Evolutionary conservation across 2,113 vertebrate genomes (phyloP), one percentile per base, ranked within the genome.

Genomic region (Otolemur garnettii): DNA sequence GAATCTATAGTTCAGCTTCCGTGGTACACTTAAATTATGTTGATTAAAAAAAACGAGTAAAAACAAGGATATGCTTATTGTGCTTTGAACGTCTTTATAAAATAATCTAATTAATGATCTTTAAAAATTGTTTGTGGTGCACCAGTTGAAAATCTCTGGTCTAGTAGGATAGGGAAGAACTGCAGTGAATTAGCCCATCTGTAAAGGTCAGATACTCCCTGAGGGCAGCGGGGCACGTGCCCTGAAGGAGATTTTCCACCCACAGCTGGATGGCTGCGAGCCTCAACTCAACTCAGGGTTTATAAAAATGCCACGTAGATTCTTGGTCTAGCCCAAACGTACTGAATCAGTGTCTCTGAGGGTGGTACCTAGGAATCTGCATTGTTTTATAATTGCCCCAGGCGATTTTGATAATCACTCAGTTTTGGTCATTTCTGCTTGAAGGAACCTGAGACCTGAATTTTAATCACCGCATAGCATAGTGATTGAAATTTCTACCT

Each of bases 401-500:
- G 74, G 26, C 45, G 78, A 38, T 66, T 71, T 72, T 77, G 28
- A 59, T 55, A 21, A 17, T 50, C 64, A 35, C n/a, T 83, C 79
- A 8, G 53, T 22, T 96, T 72, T 94, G 83, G 8, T 93, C 4
- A 1, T 80, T 92, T 94, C 71, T 94, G 71, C 82, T 33, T 7
- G 21, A 94, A 30, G 57, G 33, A 93, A 35, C 12, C 83, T 86
- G 50, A 35, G 59, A 50, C 30, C 83, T 81, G 55, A 95, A 86
- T 74, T 68, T 87, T 14, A 91, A 12, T 42, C 30, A 35, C 42
- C n/a, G 83, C 45, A 9, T 13, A 9, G 26, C 4, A 38, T 68
- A 66, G 9, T 60, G 77, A 87, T 62, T 87, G 72, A 33, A 62
- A 72, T 28, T 35, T 28, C 33, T 74, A 7, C 26, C 5, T 53